Evolutionary conservation across 2,888 invertebrate genomes (phyloP).

Genomic region (Torymus texanus): DNA sequence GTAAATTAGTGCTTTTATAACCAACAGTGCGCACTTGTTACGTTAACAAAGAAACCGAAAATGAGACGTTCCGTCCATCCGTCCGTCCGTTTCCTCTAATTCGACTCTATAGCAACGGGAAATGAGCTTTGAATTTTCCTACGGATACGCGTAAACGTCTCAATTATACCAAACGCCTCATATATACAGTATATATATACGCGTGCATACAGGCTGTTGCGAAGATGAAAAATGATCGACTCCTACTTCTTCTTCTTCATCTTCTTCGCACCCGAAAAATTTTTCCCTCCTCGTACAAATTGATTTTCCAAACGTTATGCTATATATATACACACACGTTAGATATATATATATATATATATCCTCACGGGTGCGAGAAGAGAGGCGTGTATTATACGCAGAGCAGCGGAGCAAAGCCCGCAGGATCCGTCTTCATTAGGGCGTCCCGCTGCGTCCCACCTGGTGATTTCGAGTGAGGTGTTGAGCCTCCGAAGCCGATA

Average conservation of each 20-base stretch:
- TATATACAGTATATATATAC: too few species aligned
- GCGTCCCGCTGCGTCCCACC: constrained; percentile 72
- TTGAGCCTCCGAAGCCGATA: constrained; percentile 63
- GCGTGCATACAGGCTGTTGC: background rate
- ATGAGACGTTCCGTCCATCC: background rate
- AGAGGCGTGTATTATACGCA: background rate
- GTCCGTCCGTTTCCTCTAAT: background rate
- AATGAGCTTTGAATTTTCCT: constrained; percentile 41
- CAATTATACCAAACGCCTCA: constrained; percentile 9
- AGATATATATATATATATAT: too few species aligned
- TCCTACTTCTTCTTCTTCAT: too few species aligned
- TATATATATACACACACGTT: too few species aligned
- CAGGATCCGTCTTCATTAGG: constrained; percentile 75
- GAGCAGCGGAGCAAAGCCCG: background rate
- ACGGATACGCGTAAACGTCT: constrained; percentile 28
- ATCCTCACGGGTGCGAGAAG: background rate
- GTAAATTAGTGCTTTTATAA: background rate
- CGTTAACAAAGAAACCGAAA: background rate
- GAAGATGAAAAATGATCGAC: background rate
- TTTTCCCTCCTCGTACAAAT: constrained; percentile 21
- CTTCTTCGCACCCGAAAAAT: too few species aligned
- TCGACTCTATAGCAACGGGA: constrained; percentile 17
- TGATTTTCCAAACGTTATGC: constrained; percentile 34
- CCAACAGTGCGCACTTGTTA: background rate
- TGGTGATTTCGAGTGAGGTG: constrained; percentile 71